Base-by-base conservation (phyloP, 2,888 invertebrate genomes). In the Latrodectus elegans region DNA sequence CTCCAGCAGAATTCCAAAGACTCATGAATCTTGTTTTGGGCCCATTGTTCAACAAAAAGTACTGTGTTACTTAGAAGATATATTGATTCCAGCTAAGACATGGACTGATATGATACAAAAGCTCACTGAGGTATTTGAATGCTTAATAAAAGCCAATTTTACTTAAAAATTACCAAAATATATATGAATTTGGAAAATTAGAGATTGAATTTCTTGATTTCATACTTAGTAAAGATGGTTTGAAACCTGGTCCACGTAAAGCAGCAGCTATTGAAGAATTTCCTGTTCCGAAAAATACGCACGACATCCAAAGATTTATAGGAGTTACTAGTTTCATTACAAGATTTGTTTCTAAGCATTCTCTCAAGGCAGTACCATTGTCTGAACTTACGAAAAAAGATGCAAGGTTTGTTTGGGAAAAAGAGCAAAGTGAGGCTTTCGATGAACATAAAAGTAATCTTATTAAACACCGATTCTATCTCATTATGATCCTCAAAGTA, bases 231-330 rank as follows among this genome's bases (percentile, higher is more conserved):
- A 49, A 76, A 76, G 26, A 76, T 15, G 76, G 76, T 38, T 64
- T 76, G 9, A 76, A 76, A 38, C 76, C 26, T 3, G 76, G 76
- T n/a, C 15, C 38, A 65, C 60, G 75, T 17, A 75, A 75, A 75
- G 8, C 49, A 12, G 26, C 8, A 4, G 75, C 64, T 12, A 75
- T 78, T 12, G 2, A 52, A 1, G 52, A 78, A 14, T 68, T 51
- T 38, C 78, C 68, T 6, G 8, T 17, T 68, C 68, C 78, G 3
- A 51, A 68, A 26, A 78, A 78, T 68, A 11, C 68, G 9, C 67
- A 75, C 49, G 72, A 72, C 8, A 14, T 75, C 64, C 10, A 26
- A 49, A 4, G 75, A 15, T 74, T 74, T 26, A 11, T 74, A 8
- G 74, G 74, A 11, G 1, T 74, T 8, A 55, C 74, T 17, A 22